Base-by-base conservation (phyloP, 2,888 invertebrate species). In the Catocala fraxini region DNA sequence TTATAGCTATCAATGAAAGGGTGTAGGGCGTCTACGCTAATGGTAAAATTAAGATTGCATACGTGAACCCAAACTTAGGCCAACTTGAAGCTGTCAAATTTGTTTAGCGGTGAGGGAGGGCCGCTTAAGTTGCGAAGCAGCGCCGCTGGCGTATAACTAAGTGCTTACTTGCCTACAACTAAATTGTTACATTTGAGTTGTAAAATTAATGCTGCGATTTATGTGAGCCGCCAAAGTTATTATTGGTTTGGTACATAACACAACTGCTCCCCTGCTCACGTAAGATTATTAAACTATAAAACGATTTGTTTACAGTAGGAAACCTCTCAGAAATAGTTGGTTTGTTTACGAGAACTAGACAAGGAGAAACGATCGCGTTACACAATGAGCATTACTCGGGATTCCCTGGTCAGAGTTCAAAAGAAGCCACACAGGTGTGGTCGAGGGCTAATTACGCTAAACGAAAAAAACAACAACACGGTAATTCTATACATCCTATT, bases 41-140 rank as follows among this genome's bases (percentile, higher is more conserved):
- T 41, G 56, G 71, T 67, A 75, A 62, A 65, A 62, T 59, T 73
- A 89, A 80, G 64, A 85, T 89, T 84, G 88, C 81, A 79, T 80
- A 82, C 82, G 81, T 87, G 85, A 88, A 85, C 87, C 85, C 87
- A 88, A 92, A 92, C 91, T 93, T 91, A 82, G 86, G 82, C 88
- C 89, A 93, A 93, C 87, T 93, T 91, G 82, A 85, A 90, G 92
- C 94, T 93, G 93, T 93, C 94, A 94, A 93, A 94, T 93, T 93
- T 93, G 93, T 93, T 93, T 91, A 93, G 93, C 88, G 92, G 93
- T 89, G 84, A 88, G 86, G 89, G 89, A 88, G 90, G 90, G 89
- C 86, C 85, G 89, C 86, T 87, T 86, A 92, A 90, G 91, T 91
- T 89, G 86, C 81, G 81, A 87, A 82, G 83, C 80, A 82, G 84